These are phyloP conservation scores for Tenualosa ilisha DNA, from an alignment of 2,797 vertebrate species.

Conservation along the genomic window DNA sequence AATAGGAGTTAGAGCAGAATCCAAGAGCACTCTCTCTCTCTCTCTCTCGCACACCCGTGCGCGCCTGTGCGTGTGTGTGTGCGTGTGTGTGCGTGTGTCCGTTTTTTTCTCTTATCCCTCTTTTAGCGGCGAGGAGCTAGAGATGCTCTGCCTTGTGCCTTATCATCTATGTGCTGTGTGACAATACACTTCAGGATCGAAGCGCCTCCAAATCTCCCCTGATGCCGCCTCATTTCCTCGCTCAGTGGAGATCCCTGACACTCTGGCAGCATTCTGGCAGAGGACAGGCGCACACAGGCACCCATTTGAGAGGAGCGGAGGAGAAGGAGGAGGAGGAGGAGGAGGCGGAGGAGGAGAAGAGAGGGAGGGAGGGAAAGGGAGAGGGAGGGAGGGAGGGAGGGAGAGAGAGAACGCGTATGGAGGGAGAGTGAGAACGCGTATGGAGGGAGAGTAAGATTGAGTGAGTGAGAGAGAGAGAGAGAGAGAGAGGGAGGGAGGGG, in stretches of 20 bases:
- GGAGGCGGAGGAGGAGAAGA: constrained; percentile 24
- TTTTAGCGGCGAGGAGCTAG: constrained; percentile 51
- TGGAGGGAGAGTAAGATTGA: neutral
- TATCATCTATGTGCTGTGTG: constrained; percentile 73
- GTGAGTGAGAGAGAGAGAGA: neutral
- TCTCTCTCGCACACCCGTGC: constrained; percentile 43
- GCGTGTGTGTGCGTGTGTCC: constrained; percentile 62
- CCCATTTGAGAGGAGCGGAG: constrained; percentile 74
- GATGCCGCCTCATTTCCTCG: constrained; percentile 75
- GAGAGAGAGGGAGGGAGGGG: neutral
- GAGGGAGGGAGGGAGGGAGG: neutral
- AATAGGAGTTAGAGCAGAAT: constrained; percentile 18
- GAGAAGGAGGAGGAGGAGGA: constrained; percentile 29
- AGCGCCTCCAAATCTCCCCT: constrained; percentile 71
- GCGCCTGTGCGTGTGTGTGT: constrained; percentile 58
- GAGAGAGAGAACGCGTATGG: neutral
- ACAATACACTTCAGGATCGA: constrained; percentile 71
- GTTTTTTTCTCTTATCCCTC: neutral
- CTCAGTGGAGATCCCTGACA: constrained; percentile 83
- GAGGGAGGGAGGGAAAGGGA: constrained; percentile 20
- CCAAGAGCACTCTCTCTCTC: constrained; percentile 40
- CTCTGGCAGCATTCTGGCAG: constrained; percentile 79
- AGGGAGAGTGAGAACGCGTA: neutral
- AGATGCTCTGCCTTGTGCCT: constrained; percentile 67
- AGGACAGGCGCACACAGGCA: constrained; percentile 70